Conservation (phyloP, 2,888 invertebrate genomes). For the Acronicta alni region DNA sequence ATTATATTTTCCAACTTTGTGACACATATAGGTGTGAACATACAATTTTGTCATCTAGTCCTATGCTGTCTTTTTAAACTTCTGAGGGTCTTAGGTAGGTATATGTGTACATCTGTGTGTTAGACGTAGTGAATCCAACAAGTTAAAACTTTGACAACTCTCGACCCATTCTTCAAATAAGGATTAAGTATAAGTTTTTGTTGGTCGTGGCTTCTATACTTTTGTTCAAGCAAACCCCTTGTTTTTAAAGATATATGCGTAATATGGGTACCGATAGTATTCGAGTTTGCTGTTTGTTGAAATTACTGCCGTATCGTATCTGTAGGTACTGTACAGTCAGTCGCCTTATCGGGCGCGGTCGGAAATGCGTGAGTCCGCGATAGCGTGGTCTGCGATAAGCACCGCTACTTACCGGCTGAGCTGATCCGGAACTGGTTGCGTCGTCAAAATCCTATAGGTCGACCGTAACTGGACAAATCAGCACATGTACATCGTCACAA, state of each 20-base stretch:
- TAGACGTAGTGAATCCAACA: constrained; percentile 29
- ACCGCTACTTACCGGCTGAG: constrained; percentile 88
- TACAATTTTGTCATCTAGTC: no score
- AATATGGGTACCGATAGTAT: neutral
- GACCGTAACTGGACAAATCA: constrained; percentile 75
- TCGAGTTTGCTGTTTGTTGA: constrained; percentile 31
- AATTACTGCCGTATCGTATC: constrained; percentile 63
- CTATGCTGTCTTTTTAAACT: neutral
- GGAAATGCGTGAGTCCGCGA: constrained; percentile 88
- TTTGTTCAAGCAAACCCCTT: neutral
- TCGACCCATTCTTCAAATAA: neutral
- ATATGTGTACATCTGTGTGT: neutral
- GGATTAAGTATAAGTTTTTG: neutral
- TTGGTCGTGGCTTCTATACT: neutral
- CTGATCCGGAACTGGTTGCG: constrained; percentile 87
- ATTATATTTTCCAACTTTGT: no score
- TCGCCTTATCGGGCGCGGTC: constrained; percentile 87
- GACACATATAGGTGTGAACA: no score
- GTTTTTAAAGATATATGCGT: neutral
- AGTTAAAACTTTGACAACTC: constrained; percentile 21
- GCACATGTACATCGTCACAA: constrained; percentile 85
- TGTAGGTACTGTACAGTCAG: constrained; percentile 69
- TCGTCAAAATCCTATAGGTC: constrained; percentile 84
- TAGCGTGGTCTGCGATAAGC: constrained; percentile 87
- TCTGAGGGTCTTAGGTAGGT: neutral